These are phyloP conservation scores for Leucosticte australis DNA, from an alignment of 2,113 vertebrate genomes.

Conservation along the genomic window DNA sequence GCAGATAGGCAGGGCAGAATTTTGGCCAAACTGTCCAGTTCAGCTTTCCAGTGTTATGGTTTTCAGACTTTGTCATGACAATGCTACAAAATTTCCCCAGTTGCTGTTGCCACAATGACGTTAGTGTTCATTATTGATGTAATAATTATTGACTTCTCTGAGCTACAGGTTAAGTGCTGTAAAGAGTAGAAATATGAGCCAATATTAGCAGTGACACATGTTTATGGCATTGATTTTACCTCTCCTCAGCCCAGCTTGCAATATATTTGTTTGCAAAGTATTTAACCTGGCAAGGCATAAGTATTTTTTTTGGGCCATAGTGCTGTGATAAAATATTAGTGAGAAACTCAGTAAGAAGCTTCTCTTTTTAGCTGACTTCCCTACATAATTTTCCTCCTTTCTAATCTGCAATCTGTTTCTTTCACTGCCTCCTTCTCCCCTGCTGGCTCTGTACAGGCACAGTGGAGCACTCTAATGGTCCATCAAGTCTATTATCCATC, in stretches of 20 bases:
- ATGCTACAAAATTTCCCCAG: neutral
- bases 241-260: neutral
- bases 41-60: neutral
- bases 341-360: neutral
- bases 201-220: conserved; percentile 22
- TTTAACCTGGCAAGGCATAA: neutral
- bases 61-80: neutral
- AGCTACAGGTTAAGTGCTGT: conserved; percentile 37
- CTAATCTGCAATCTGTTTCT: neutral
- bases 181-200: conserved; percentile 24
- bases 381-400: neutral
- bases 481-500: neutral
- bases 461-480: neutral
- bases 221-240: conserved; percentile 45
- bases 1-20: neutral
- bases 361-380: neutral
- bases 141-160: conserved; percentile 17
- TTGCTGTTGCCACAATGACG: neutral
- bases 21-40: neutral
- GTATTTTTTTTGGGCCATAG: neutral
- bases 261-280: conserved; percentile 17
- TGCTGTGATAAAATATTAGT: neutral
- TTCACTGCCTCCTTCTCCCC: neutral
- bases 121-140: neutral
- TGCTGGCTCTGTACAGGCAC: neutral